Percentiles rank a stretch among this genome's conserved stretches.
These are phyloP conservation scores for Zapornia atra DNA, from an alignment of 2,113 vertebrate species.

Conservation along the genomic window DNA sequence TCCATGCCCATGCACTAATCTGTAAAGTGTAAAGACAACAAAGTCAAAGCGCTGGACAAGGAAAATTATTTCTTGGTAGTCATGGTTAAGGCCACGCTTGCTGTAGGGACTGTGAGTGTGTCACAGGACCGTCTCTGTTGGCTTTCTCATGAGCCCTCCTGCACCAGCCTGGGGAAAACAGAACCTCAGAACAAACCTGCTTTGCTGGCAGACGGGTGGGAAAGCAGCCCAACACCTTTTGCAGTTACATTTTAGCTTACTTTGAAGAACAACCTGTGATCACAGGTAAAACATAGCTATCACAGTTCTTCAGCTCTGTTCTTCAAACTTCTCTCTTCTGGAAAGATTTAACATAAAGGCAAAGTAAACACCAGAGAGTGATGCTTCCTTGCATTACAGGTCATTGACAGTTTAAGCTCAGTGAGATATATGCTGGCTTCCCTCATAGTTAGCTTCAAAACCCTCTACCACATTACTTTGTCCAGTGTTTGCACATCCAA, in stretches of 20 bases:
- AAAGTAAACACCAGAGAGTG: neutral
- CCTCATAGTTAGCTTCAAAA: neutral
- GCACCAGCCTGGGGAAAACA: neutral
- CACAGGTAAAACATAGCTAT: neutral
- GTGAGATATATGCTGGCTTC: neutral
- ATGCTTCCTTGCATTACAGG: neutral
- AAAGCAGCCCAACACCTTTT: neutral
- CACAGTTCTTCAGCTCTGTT: neutral
- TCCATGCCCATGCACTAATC: neutral
- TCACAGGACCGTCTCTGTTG: neutral
- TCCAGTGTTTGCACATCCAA: neutral
- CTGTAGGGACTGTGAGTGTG: neutral
- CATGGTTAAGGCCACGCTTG: neutral
- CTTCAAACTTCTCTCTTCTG: neutral
- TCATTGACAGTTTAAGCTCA: neutral
- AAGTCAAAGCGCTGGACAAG: neutral
- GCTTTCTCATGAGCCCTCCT: neutral
- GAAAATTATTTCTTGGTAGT: neutral
- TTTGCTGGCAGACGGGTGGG: neutral
- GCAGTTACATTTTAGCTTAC: neutral
- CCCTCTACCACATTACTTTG: neutral
- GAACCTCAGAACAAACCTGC: neutral
- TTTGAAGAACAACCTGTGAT: neutral
- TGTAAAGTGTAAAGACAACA: neutral
- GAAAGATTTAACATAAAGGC: neutral